A percentile compares a stretch with the other conserved stretches of the same genome.
Conservation (phyloP, 2,113 vertebrate genomes). For the Syngnathus typhle region DNA sequence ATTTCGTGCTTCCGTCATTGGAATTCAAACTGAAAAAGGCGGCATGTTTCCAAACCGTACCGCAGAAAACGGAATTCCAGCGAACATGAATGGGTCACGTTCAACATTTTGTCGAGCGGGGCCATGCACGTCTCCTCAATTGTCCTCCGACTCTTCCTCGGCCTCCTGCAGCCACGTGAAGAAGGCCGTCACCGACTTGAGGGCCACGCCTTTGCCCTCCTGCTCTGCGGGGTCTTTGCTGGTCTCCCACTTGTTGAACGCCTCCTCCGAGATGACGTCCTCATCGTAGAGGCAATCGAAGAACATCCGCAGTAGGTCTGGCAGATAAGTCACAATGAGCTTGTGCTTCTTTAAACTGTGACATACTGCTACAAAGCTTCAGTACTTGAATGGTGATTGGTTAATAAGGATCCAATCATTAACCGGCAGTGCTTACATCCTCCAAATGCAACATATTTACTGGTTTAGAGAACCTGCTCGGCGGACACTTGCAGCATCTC, state of each 20-base stretch:
- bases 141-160: constrained; percentile 97
- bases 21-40: constrained; percentile 69
- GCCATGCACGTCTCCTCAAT: constrained; percentile 76
- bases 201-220: constrained; percentile 88
- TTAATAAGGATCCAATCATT: neutral
- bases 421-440: neutral
- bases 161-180: constrained; percentile 98
- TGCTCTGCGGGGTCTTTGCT: constrained; percentile 95
- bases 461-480: neutral
- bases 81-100: constrained; percentile 68
- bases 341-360: too few relatives aligned
- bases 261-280: constrained; percentile 97
- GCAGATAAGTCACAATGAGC: neutral
- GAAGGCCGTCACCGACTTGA: constrained; percentile 93
- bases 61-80: constrained; percentile 73
- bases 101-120: constrained; percentile 25
- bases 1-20: constrained; percentile 84
- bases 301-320: constrained; percentile 96
- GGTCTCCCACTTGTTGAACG: constrained; percentile 95
- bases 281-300: constrained; percentile 98
- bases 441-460: neutral
- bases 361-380: too few relatives aligned
- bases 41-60: constrained; percentile 73
- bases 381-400: neutral
- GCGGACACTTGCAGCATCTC: neutral